Evolutionary conservation across 2,797 vertebrate genomes (phyloP), one percentile per base, ranked within the genome.

Genomic region (Gallinago solitaria): DNA sequence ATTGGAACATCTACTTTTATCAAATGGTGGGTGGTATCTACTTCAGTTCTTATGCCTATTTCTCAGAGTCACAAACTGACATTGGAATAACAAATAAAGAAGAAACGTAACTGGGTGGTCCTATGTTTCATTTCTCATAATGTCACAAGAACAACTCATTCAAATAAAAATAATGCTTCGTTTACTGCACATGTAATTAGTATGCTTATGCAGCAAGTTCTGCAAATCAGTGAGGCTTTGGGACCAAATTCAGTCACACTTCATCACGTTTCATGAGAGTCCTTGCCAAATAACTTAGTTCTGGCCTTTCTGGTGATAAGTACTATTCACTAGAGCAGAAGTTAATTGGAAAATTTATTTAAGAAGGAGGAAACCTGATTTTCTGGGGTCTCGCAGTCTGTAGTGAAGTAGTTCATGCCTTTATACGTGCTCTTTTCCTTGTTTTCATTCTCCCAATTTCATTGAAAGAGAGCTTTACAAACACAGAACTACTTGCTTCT

Each of bases 1-100:
- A 93, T 90, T 93, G 83, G 93, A 96, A 93, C 86, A 91, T 94
- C 91, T 94, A 89, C 95, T 93, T 95, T 93, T 95, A 93, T 95
- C 88, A 74, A 74, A 89, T 28, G 63, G 90, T 95, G 90, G 91
- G 93, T 84, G 93, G 93, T 89, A 94, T 89, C 90, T 82, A 89
- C 91, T 93, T 96, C 86, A 87, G 78, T 92, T 89, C 86, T 80
- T 94, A n/a, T 93, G 76, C 85, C 61, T 85, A 6, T 92, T 94
- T 96, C 83, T 90, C 64, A 9, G 1, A 86, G 70, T 79, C 67
- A 87, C 69, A 95, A 96, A 91, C 53, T 89, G 88, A 82, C 85
- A 90, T 30, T 85, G 51, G 57, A 93, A 83, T 93, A 95, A 87
- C 79, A 94, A 94, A 96, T 80, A 95, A 74, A 89, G 37, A 94